Base-by-base conservation (phyloP, 2,113 vertebrate species). In the Nymphicus hollandicus region DNA sequence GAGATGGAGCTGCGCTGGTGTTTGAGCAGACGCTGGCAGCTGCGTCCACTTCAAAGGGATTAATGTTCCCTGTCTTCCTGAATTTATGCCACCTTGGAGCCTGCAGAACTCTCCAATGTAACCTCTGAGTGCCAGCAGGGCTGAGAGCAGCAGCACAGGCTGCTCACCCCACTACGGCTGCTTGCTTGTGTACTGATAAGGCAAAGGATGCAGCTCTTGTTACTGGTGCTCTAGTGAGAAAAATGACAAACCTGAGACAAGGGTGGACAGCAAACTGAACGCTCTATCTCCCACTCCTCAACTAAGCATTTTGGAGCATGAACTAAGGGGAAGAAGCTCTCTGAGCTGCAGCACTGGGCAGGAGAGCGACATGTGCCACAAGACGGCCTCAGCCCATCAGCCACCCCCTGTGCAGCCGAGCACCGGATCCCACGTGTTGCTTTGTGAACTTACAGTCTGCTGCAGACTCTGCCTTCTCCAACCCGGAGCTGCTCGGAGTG, bases 21-120 rank as follows among this genome's bases (percentile, higher is more conserved):
- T 78, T 41, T 17, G 89, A 87, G 78, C 95, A 93, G 90, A 56
- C 78, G 88, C 92, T 93, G 90, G 90, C 95, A 95, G 88, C 88
- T 95, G 90, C 95, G 91, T 94, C 93, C 61, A 66, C 91, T 72
- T 72, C 0, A 4, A 58, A 93, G 53, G 52, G 77, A 92, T 87
- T 63, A 9, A 46, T 41, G 63, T 70, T 79, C 65, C 77, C 46
- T 9, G 6, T 82, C 55, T 78, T 87, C 64, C 66, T 85, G 64
- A 69, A 43, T 77, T 80, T 3, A 0, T 79, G 53, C 74, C 15
- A 3, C 82, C 84, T 92, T 29, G 84, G 95, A 96, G 94, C 93
- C 89, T 71, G 92, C 82, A 88, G 74, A 81, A 91, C 86, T 88
- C 80, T 72, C 76, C 56, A 17, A 1, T 44, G 52, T 47, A 39